Conservation (phyloP, 2,888 invertebrate genomes). For the Lithophane ornitopus region DNA sequence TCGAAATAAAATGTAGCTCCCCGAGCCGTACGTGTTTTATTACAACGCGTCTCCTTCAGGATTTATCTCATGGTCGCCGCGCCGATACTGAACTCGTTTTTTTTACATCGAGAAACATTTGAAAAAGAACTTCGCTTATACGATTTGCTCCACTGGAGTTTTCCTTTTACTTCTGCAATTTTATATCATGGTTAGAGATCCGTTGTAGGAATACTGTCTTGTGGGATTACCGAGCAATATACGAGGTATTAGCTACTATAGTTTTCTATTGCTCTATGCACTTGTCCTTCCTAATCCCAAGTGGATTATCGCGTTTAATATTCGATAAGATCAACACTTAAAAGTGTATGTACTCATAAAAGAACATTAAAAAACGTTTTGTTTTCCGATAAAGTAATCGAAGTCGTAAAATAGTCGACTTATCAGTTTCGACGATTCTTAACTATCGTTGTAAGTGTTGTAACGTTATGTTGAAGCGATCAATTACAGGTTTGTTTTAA, state of each 20-base stretch:
- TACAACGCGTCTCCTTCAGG: conserved; percentile 86
- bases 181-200: conserved; percentile 39
- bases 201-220: conserved; percentile 14
- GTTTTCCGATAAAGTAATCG: conserved; percentile 57
- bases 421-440: conserved; percentile 57
- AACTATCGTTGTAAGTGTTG: conserved; percentile 51
- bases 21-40: conserved; percentile 89
- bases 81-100: conserved; percentile 80
- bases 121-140: conserved; percentile 80
- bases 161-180: conserved; percentile 68
- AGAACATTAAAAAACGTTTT: conserved; percentile 63
- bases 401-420: conserved; percentile 50
- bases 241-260: neutral
- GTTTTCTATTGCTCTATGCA: conserved; percentile 12
- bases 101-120: conserved; percentile 79
- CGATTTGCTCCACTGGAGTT: conserved; percentile 78
- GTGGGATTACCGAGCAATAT: conserved; percentile 6
- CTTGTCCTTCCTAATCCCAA: conserved; percentile 1
- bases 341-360: conserved; percentile 51
- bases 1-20: conserved; percentile 90
- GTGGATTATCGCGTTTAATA: conserved; percentile 20
- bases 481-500: conserved; percentile 68
- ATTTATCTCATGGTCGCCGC: conserved; percentile 87
- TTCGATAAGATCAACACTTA: conserved; percentile 49
- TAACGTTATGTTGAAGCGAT: conserved; percentile 63